Percentiles rank a stretch among this genome's conserved stretches.
phyloP scores from a whole-genome alignment of 2,113 vertebrate genomes.

The Pomatostomus ruficeps region DNA sequence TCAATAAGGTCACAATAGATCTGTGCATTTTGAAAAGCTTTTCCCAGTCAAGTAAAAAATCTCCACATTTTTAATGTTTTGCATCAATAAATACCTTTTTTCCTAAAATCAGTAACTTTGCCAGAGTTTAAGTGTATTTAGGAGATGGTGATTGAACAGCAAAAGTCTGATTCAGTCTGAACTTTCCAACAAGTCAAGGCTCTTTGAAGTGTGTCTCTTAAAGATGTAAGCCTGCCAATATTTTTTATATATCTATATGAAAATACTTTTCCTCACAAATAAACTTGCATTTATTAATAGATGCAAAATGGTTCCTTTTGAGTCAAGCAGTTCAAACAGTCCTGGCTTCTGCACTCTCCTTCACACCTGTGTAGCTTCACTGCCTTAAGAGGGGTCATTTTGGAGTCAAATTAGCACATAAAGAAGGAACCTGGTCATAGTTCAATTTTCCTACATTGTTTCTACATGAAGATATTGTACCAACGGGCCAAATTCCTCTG shows the following conservation, averaged over 20 bases:
- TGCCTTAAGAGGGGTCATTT: not conserved
- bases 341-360: not conserved
- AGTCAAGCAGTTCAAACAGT: not conserved
- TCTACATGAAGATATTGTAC: slow-evolving; percentile 21
- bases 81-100: not conserved
- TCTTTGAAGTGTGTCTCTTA: not conserved
- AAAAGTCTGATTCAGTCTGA: not conserved
- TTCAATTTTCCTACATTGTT: slow-evolving; percentile 26
- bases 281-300: not conserved
- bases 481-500: slow-evolving; percentile 17
- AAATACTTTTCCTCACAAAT: not conserved
- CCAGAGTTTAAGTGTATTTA: not conserved
- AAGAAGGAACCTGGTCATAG: not conserved
- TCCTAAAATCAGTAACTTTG: not conserved
- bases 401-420: not conserved
- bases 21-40: not conserved
- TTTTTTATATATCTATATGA: not conserved
- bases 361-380: not conserved
- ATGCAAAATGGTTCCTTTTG: not conserved
- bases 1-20: not conserved
- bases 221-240: not conserved
- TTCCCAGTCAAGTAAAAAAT: not conserved
- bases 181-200: not conserved
- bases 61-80: not conserved
- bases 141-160: not conserved